Percentiles rank a stretch among this genome's conserved stretches.
These are phyloP conservation scores for Mimumesa dahlbomi DNA, from an alignment of 2,888 invertebrate genomes.

Conservation along the genomic window DNA sequence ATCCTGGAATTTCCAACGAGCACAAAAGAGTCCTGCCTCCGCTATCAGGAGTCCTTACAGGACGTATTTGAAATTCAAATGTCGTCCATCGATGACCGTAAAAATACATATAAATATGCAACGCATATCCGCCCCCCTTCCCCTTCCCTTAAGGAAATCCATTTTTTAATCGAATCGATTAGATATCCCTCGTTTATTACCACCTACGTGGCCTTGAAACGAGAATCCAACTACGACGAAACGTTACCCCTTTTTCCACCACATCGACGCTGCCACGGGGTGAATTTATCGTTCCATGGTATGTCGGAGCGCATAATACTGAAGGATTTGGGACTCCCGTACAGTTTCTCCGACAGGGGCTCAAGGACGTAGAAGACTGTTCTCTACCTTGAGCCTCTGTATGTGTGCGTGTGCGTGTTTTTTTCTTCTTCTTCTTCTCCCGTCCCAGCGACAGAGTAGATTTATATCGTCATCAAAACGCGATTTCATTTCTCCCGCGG, in stretches of 20 bases:
- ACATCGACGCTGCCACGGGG: not conserved
- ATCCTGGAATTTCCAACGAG: not conserved
- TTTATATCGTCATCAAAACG: not conserved
- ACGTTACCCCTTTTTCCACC: not conserved
- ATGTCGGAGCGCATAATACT: not conserved
- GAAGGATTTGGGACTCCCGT: not conserved
- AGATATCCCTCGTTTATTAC: not conserved
- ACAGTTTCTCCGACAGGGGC: not conserved
- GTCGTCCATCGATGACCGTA: no score
- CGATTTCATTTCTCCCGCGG: not conserved
- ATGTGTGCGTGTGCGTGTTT: no score
- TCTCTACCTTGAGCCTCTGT: no score
- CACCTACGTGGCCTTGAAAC: not conserved
- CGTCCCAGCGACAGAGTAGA: not conserved
- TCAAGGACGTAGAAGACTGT: not conserved
- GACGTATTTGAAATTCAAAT: conserved; percentile 1
- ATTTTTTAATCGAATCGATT: conserved; percentile 30
- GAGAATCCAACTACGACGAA: not conserved
- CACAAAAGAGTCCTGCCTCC: no score
- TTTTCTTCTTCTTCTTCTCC: not conserved
- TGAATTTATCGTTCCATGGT: conserved; percentile 10
- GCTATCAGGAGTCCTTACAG: no score
- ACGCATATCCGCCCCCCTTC: not conserved
- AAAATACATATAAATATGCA: conserved; percentile 30
- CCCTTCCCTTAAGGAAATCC: no score